phyloP scores from a whole-genome alignment of 2,113 vertebrate species.

The Bolborhynchus lineola region DNA sequence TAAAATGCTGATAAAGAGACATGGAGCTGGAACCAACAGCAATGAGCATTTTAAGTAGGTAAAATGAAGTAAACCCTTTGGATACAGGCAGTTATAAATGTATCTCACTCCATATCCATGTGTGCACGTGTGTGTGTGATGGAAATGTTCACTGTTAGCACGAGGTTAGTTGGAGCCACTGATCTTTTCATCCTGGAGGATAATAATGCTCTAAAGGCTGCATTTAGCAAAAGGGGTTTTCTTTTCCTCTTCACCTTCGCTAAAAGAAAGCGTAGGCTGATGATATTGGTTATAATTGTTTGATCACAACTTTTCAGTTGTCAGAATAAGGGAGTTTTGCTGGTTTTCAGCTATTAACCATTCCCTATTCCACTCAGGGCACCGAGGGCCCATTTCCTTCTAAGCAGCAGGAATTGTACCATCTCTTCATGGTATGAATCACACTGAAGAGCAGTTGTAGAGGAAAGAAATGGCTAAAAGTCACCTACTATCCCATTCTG shows the following conservation, averaged over 20 bases:
- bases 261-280: not conserved
- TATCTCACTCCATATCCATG: fast-evolving
- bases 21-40: not conserved
- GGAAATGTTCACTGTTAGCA: not conserved
- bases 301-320: not conserved
- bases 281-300: not conserved
- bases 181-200: not conserved
- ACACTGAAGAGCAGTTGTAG: not conserved
- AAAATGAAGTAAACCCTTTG: not conserved
- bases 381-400: not conserved
- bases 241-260: too few species aligned
- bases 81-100: fast-evolving
- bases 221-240: not conserved
- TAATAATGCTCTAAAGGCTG: not conserved
- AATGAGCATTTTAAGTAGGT: fast-evolving
- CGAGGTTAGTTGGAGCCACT: fast-evolving
- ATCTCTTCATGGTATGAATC: not conserved
- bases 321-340: not conserved
- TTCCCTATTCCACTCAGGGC: not conserved
- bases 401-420: fast-evolving
- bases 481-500: not conserved
- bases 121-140: not conserved
- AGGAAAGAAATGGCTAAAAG: not conserved
- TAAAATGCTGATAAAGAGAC: not conserved
- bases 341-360: not conserved